Conservation (phyloP, 2,888 invertebrate species). For the Neoitamus cyanurus region DNA sequence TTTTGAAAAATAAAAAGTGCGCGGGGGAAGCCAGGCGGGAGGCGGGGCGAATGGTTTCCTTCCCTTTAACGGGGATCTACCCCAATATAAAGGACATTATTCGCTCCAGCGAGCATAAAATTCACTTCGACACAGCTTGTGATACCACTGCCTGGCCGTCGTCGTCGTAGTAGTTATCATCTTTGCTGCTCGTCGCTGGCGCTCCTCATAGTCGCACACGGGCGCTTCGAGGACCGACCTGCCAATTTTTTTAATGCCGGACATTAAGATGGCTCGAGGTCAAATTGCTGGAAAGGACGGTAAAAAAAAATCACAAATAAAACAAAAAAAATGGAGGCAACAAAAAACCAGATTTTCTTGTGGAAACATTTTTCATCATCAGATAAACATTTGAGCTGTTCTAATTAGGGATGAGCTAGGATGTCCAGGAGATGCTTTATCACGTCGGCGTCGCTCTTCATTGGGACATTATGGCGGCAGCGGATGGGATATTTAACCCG, state of each 20-base stretch:
- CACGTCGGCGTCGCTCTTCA: not conserved
- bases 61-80: slow-evolving; percentile 20
- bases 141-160: not conserved
- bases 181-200: not conserved
- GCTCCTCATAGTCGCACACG: not conserved
- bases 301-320: not conserved
- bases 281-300: slow-evolving; percentile 31
- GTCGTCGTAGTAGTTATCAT: not conserved
- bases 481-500: not conserved
- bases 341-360: not conserved
- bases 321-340: not conserved
- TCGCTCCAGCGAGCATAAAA: slow-evolving; percentile 49
- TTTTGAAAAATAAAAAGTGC: not conserved
- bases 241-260: slow-evolving; percentile 36
- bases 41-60: not conserved
- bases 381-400: slow-evolving; percentile 11
- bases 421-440: not conserved
- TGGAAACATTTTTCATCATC: slow-evolving; percentile 23
- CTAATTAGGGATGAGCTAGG: not conserved
- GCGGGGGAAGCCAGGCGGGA: not conserved
- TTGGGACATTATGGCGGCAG: not conserved
- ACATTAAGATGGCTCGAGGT: slow-evolving; percentile 30
- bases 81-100: slow-evolving; percentile 47
- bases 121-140: slow-evolving; percentile 47
- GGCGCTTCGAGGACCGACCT: not conserved